Base-by-base conservation (phyloP, 2,797 vertebrate species). In the Cossypha dichroa region DNA sequence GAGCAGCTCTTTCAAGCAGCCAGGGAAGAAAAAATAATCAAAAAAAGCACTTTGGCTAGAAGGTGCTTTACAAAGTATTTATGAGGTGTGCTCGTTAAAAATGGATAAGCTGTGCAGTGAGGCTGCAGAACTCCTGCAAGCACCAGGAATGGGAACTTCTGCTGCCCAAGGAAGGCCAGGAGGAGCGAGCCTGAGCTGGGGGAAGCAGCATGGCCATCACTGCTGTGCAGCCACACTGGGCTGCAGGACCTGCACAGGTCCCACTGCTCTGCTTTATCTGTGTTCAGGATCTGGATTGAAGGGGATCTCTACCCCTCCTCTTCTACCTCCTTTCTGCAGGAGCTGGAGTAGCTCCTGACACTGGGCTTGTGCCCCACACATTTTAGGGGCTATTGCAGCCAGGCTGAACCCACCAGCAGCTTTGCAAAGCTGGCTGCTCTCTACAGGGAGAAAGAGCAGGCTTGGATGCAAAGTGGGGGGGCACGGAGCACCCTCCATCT, bases 51-150 rank as follows among this genome's bases (percentile, higher is more conserved):
- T 5, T 90, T 90, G 93, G 89, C 93, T 95, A 74, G 90, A 94
- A 95, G 95, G 95, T 90, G 85, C 64, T 94, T 93, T 94, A 94
- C 89, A 19, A 97, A 96, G 93, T 94, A 95, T 97, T 97, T 94
- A 96, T 97, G 94, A 96, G 72, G 64, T 46, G 41, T 28, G 52
- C 82, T 96, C 6, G 49, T 97, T 94, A 97, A 97, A 95, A 97
- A 96, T 96, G 81, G 75, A 95, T 97, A 63, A 94, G 93, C 56
- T 78, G 87, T 60, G 78, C 93, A 45, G 67, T 6, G 75, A 96
- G 81, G 34, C 59, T 85, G 94, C 77, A 86, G 67, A 87, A 22
- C 67, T 59, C 63, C 77, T 49, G 77, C 51, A 19, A 72, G 80
- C 17, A 2, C 46, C 38, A 8, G 52, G 70, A 38, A 63, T 0